phyloP scores from a whole-genome alignment of 2,888 invertebrate species.

The Lapara coniferarum region DNA sequence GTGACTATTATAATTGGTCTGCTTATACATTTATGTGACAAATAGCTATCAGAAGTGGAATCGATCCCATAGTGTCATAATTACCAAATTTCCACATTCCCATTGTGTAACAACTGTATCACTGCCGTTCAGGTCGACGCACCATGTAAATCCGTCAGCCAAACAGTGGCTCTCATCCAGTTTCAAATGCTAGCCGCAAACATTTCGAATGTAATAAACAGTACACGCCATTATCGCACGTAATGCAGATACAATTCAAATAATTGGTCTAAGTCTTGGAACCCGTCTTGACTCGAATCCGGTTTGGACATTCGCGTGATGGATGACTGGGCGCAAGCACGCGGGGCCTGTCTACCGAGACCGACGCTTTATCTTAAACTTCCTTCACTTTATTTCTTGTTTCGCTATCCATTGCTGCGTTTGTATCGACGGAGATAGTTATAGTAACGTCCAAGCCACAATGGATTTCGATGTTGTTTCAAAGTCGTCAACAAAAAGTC shows the following conservation, averaged over 20 bases:
- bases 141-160: neutral
- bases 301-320: slow-evolving; percentile 77
- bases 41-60: no score
- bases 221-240: slow-evolving; percentile 45
- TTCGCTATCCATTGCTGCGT: slow-evolving; percentile 46
- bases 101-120: neutral
- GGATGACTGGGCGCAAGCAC: slow-evolving; percentile 74
- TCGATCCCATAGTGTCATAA: neutral
- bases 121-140: neutral
- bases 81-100: neutral
- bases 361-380: slow-evolving; percentile 39
- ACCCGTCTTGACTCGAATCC: slow-evolving; percentile 66
- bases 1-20: no score
- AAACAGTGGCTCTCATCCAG: slow-evolving; percentile 5
- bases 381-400: slow-evolving; percentile 33
- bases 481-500: slow-evolving; percentile 37
- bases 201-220: slow-evolving; percentile 28
- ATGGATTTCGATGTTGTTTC: slow-evolving; percentile 37
- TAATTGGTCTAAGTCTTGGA: slow-evolving; percentile 57
- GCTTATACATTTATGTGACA: no score
- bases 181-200: slow-evolving; percentile 19
- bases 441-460: slow-evolving; percentile 27
- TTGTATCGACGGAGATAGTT: neutral
- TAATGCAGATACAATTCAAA: slow-evolving; percentile 62
- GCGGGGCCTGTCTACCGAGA: slow-evolving; percentile 52